Percentiles rank a stretch among this genome's conserved stretches.
Conservation (phyloP, 2,113 vertebrate genomes). For the Phoxinus phoxinus region DNA sequence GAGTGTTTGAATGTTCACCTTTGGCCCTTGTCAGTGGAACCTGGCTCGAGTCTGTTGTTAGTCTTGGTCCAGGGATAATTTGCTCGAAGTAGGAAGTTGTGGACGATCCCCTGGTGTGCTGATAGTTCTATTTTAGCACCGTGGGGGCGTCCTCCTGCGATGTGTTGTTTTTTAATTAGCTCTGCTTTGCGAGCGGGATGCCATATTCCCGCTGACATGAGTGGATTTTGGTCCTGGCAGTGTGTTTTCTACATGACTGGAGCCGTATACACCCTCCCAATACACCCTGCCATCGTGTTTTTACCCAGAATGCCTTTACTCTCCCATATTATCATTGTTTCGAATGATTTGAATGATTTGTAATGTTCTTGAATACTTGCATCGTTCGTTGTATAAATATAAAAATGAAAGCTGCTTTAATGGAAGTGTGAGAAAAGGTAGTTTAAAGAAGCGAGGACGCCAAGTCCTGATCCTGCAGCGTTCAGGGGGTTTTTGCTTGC, state of each 20-base stretch:
- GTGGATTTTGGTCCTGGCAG: constrained; percentile 68
- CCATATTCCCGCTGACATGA: constrained; percentile 76
- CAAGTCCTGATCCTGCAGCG: constrained; percentile 64
- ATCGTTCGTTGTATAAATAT: not conserved
- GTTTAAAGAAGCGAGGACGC: not conserved
- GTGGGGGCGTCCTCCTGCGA: constrained; percentile 77
- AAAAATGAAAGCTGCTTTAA: not conserved
- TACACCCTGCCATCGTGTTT: not conserved
- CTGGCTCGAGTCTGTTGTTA: constrained; percentile 25
- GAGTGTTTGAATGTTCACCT: not conserved
- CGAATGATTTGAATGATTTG: too few relatives aligned
- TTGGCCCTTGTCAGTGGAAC: not conserved
- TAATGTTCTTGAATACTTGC: not conserved
- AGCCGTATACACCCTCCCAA: constrained; percentile 30
- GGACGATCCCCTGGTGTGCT: constrained; percentile 78
- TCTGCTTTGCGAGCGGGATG: constrained; percentile 68
- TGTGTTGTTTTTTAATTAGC: constrained; percentile 86
- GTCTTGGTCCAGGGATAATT: constrained; percentile 59
- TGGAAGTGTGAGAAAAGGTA: not conserved
- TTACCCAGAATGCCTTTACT: not conserved
- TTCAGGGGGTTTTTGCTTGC: constrained; percentile 64
- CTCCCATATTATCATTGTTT: not conserved
- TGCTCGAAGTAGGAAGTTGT: constrained; percentile 55
- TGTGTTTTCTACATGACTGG: constrained; percentile 61
- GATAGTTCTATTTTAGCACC: constrained; percentile 75